A percentile compares a stretch with the other conserved stretches of the same genome.
phyloP scores from a whole-genome alignment of 2,888 invertebrate genomes.

The Hedychridium roseum region DNA sequence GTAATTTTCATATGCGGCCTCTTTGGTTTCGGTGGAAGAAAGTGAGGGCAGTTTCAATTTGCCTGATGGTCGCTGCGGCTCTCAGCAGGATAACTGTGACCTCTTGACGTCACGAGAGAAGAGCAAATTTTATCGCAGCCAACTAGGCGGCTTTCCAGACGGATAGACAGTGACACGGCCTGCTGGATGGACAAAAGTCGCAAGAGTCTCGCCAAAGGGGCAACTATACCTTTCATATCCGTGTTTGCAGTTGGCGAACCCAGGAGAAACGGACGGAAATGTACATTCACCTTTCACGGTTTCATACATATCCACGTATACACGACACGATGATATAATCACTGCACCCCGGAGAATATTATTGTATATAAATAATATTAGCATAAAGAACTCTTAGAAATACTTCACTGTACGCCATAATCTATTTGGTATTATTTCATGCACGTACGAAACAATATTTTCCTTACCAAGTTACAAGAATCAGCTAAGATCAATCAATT shows the following conservation, averaged over 20 bases:
- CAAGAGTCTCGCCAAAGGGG: slow-evolving; percentile 38
- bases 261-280: slow-evolving; percentile 41
- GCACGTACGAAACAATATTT: too few species aligned
- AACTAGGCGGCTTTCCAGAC: slow-evolving; percentile 17
- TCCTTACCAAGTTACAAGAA: too few species aligned
- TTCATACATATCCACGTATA: slow-evolving; percentile 24
- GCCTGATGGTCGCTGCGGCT: slow-evolving; percentile 43
- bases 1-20: too few species aligned
- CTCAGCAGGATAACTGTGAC: slow-evolving; percentile 43
- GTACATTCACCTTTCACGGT: slow-evolving; percentile 38
- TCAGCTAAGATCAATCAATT: too few species aligned
- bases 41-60: slow-evolving; percentile 38
- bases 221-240: slow-evolving; percentile 48
- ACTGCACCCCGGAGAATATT: too few species aligned
- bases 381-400: too few species aligned
- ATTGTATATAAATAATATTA: too few species aligned
- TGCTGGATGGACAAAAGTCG: not conserved
- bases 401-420: too few species aligned
- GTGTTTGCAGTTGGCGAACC: slow-evolving; percentile 46
- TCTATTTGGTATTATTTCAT: too few species aligned
- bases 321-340: too few species aligned
- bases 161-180: slow-evolving; percentile 19
- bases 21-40: too few species aligned
- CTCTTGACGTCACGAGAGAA: slow-evolving; percentile 45
- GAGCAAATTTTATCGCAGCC: slow-evolving; percentile 46